Base-by-base conservation (phyloP, 2,797 vertebrate genomes). In the Emydoidea blandingii region DNA sequence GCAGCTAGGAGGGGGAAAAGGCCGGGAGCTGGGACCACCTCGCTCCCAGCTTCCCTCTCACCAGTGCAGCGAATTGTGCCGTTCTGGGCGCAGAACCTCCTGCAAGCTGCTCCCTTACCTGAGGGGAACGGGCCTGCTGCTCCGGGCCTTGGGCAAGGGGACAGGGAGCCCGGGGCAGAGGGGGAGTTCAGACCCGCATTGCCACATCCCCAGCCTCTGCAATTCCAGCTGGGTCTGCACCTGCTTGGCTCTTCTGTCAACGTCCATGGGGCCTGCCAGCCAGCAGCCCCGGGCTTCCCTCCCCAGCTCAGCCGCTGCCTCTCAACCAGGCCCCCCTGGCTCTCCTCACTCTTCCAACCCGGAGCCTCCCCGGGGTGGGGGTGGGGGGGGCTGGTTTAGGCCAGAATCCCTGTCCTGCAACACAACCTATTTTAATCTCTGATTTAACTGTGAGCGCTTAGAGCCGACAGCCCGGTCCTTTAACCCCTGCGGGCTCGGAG, bases 1-100 rank as follows among this genome's bases (percentile, higher is more conserved):
- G 47, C 91, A 50, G 91, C 91, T 92, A 87, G 49, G 76, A 6
- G 5, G 50, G 68, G 44, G 81, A 47, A 47, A 79, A 65, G 83
- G 91, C 37, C 68, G 27, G 56, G 79, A 23, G 68, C 47, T 78
- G 76, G 88, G 29, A 12, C 41, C 37, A 53, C 56, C 44, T 29
- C 11, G 56, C 52, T 44, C 72, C 79, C 50, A 68, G 79, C 72
- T 72, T 84, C 80, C 49, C 34, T 83, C 41, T 29, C 12, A 68
- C 85, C 50, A 1, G 78, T 57, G 79, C 50, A 19, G 72, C 18
- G 80, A 56, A n/a, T 56, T 57, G 78, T 52, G 91, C 78, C 9
- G 3, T 44, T 52, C 41, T 9, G 83, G 74, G 72, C 25, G 15
- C 72, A 83, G 52, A 25, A 49, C 52, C 49, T 81, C 81, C 82